Evolutionary conservation across 2,888 invertebrate species (phyloP).

Genomic region (Orthosia incerta): DNA sequence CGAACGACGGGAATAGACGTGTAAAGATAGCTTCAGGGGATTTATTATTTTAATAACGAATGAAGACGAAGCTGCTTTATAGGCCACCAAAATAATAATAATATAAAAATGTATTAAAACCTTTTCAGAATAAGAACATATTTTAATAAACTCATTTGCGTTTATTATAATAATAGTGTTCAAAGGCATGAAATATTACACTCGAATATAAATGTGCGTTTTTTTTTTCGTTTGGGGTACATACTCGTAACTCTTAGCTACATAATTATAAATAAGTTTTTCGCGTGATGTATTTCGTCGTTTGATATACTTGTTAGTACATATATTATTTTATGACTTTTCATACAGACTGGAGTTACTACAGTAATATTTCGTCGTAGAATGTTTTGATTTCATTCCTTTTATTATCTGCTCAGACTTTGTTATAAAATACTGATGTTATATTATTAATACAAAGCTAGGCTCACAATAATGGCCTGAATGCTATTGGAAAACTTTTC

Average conservation of each 20-base stretch:
- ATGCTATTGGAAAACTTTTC: neutral
- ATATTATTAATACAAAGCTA: neutral
- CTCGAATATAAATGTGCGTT: neutral
- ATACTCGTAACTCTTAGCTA: too few relatives aligned
- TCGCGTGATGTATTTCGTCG: neutral
- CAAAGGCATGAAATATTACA: constrained; percentile 11
- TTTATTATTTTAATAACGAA: constrained; percentile 48
- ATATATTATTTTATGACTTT: neutral
- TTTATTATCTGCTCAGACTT: neutral
- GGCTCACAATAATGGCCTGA: neutral
- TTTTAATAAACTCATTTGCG: constrained; percentile 36
- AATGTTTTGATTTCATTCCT: neutral
- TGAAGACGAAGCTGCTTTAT: neutral
- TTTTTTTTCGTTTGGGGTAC: neutral
- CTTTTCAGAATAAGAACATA: constrained; percentile 5
- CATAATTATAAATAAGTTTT: neutral
- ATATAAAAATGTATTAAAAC: constrained; percentile 16
- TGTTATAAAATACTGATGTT: neutral
- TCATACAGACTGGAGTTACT: neutral
- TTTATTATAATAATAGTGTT: constrained; percentile 15
- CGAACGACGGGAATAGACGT: neutral
- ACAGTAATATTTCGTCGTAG: too few relatives aligned
- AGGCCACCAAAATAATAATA: neutral
- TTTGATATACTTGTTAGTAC: neutral
- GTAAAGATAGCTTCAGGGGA: constrained; percentile 32